A percentile compares a stretch with the other conserved stretches of the same genome.
Conservation (phyloP, 2,113 vertebrate genomes). For the Cinclus cinclus region DNA sequence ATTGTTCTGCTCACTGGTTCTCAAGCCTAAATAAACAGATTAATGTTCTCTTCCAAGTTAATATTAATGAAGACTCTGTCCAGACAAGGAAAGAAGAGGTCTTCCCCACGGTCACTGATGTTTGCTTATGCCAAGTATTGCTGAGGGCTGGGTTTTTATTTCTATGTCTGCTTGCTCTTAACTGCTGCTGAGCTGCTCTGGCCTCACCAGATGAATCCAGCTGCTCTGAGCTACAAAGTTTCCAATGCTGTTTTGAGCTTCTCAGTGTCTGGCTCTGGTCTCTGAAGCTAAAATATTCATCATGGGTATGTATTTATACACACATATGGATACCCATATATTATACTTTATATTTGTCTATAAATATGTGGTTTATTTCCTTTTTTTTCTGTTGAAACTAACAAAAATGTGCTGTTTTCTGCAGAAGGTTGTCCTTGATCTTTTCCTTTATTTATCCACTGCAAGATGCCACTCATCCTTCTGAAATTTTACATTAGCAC, state of each 20-base stretch:
- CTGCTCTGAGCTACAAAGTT: neutral
- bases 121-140: neutral
- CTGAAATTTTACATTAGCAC: neutral
- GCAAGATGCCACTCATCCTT: neutral
- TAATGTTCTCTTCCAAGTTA: neutral
- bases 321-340: neutral
- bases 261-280: neutral
- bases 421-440: neutral
- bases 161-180: neutral
- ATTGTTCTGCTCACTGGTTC: neutral
- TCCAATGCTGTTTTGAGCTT: neutral
- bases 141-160: neutral
- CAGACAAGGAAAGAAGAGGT: neutral
- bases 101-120: fast-evolving
- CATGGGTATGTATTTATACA: neutral
- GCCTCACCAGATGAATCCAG: neutral
- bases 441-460: neutral
- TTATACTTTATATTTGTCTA: neutral
- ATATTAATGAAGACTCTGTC: neutral
- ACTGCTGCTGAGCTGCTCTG: neutral
- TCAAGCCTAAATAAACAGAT: constrained; percentile 5
- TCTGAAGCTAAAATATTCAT: neutral
- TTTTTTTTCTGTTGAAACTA: neutral
- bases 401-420: neutral
- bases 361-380: neutral